phyloP scores from a whole-genome alignment of 2,888 invertebrate species.

The Argynnis bischoffii region DNA sequence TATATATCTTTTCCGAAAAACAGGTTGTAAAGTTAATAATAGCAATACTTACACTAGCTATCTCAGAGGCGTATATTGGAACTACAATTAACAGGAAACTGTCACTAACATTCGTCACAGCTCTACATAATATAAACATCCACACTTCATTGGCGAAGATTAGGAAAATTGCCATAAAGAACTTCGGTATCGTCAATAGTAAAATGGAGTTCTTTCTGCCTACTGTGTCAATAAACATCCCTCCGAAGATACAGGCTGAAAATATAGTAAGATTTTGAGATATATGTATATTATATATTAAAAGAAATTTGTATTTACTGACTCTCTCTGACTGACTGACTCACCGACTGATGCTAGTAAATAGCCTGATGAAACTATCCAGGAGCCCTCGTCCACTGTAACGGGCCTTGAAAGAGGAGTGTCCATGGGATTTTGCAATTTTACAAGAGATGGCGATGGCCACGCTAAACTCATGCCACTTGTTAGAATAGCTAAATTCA shows the following conservation, averaged over 20 bases:
- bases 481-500: constrained; percentile 55
- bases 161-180: constrained; percentile 48
- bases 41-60: constrained; percentile 53
- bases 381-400: constrained; percentile 59
- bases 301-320: no score
- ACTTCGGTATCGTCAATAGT: constrained; percentile 52
- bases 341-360: constrained; percentile 50
- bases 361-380: constrained; percentile 61
- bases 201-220: constrained; percentile 53
- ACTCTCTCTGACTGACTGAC: no score
- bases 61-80: constrained; percentile 60
- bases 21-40: background rate
- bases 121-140: constrained; percentile 52
- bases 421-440: constrained; percentile 49
- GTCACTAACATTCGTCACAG: constrained; percentile 46
- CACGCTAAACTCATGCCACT: constrained; percentile 56
- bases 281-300: no score
- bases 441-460: constrained; percentile 63
- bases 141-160: constrained; percentile 53
- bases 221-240: constrained; percentile 51
- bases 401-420: constrained; percentile 50
- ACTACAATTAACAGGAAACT: constrained; percentile 45
- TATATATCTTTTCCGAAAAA: background rate
- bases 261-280: constrained; percentile 2
- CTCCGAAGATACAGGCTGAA: constrained; percentile 47